Evolutionary conservation across 2,113 vertebrate genomes (phyloP).

Genomic region (Oxyura jamaicensis): DNA sequence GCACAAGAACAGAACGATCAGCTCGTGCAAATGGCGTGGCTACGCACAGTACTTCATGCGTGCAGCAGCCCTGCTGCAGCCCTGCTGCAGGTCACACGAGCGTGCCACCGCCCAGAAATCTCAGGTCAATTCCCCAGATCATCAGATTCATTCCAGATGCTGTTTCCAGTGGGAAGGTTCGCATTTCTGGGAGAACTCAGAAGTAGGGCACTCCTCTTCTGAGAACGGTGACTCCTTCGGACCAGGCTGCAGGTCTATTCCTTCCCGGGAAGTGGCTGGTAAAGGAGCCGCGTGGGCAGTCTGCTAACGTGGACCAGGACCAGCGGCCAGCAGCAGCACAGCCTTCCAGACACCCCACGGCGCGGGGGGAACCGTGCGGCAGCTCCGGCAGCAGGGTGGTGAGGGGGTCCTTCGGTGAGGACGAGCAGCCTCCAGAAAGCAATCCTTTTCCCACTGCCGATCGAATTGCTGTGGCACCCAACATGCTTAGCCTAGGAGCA

Average conservation of each 20-base stretch:
- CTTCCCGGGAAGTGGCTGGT: too few relatives aligned
- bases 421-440: background rate
- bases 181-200: background rate
- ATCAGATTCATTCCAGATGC: background rate
- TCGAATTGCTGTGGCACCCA: background rate
- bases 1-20: too few relatives aligned
- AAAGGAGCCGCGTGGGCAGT: too few relatives aligned
- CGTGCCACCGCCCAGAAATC: background rate
- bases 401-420: background rate
- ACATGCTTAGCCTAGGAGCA: background rate
- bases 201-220: background rate
- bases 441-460: background rate
- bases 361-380: too few relatives aligned
- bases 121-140: background rate
- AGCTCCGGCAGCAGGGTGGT: background rate
- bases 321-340: background rate
- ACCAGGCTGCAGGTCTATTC: background rate
- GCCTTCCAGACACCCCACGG: background rate
- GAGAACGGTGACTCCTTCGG: background rate
- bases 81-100: background rate
- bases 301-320: background rate
- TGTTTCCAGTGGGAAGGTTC: background rate
- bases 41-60: background rate
- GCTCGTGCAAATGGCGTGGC: background rate
- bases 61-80: rapidly evolving